Conservation (phyloP, 2,797 vertebrate species). For the Nyctalus aviator region DNA sequence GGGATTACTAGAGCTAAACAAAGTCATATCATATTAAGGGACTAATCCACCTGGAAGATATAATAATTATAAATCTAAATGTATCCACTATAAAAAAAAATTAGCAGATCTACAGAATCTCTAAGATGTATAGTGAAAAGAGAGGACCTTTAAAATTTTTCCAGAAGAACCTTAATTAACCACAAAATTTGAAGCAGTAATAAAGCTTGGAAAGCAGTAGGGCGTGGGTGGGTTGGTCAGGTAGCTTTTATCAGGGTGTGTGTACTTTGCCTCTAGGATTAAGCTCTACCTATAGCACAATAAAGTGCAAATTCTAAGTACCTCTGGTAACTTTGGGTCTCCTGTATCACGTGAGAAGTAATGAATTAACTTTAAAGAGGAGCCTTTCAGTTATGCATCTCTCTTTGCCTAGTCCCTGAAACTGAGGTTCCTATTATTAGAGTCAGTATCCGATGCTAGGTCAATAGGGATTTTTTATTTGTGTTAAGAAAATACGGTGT, state of each 20-base stretch:
- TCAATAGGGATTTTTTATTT: slow-evolving; percentile 7
- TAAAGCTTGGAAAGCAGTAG: background rate
- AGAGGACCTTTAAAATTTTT: background rate
- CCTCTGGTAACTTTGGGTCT: background rate
- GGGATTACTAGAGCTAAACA: background rate
- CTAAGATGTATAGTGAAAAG: no score
- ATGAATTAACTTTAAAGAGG: background rate
- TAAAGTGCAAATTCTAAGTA: background rate
- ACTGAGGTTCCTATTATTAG: background rate
- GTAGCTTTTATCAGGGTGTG: background rate
- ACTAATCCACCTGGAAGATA: background rate
- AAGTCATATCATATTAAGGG: background rate
- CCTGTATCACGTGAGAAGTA: background rate
- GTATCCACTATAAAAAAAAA: background rate
- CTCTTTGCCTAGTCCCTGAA: background rate
- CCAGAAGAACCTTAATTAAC: background rate
- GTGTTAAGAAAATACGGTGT: slow-evolving; percentile 47
- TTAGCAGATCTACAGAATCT: background rate
- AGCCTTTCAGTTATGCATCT: background rate
- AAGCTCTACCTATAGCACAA: background rate
- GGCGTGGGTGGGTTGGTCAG: background rate
- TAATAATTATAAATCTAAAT: background rate
- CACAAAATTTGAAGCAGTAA: background rate
- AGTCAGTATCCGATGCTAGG: background rate
- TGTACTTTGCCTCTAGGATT: background rate